Conservation (phyloP, 2,113 vertebrate genomes). For the Mionectes macconnelli region DNA sequence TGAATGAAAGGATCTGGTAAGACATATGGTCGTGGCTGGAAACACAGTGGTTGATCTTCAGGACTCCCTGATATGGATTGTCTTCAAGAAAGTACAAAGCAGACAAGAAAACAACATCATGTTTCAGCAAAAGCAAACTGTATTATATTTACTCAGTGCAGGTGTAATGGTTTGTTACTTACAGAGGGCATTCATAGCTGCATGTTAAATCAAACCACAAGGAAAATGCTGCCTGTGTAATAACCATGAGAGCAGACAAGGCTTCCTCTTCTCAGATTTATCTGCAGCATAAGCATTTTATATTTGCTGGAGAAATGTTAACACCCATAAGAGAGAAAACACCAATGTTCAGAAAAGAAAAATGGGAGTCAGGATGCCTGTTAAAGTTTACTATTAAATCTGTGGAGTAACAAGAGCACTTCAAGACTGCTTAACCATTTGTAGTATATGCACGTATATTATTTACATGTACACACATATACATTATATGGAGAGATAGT, state of each 20-base stretch:
- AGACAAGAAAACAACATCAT: not conserved
- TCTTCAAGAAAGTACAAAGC: not conserved
- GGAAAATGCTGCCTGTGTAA: not conserved
- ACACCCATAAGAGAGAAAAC: not conserved
- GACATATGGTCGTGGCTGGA: not conserved
- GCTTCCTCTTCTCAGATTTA: not conserved
- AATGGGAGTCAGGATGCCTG: not conserved
- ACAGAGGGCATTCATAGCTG: not conserved
- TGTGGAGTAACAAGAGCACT: not conserved
- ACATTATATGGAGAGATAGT: not conserved
- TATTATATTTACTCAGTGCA: not conserved
- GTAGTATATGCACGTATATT: not conserved
- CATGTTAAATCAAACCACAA: not conserved
- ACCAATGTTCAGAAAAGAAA: not conserved
- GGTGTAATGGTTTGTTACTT: not conserved
- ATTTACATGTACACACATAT: not conserved
- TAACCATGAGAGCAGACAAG: not conserved
- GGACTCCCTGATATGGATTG: not conserved
- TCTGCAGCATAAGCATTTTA: not conserved
- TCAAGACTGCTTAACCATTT: not conserved
- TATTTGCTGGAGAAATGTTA: not conserved
- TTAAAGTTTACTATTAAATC: not conserved
- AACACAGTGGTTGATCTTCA: not conserved
- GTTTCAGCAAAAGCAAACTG: not conserved
- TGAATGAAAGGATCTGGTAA: not conserved